Base-by-base conservation (phyloP, 2,797 vertebrate genomes). In the Pogoniulus pusillus region DNA sequence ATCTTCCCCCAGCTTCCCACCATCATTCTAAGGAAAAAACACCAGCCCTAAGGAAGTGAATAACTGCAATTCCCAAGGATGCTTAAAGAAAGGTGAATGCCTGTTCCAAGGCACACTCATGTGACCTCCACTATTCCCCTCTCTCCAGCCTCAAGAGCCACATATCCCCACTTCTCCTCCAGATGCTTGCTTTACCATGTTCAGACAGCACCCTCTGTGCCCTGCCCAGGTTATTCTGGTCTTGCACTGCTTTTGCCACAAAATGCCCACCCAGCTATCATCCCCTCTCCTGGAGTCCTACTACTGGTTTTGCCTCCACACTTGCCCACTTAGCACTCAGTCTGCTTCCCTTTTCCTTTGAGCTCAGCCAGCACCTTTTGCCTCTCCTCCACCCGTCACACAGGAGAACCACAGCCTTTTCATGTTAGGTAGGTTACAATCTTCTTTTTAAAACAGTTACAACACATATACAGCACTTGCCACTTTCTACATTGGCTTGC, bases 201-300 rank as follows among this genome's bases (percentile, higher is more conserved):
- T 76, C 54, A 90, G 87, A 70, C 94, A 95, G 92, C 93, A 92
- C 87, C 87, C 89, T 76, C 59, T 79, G 60, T 64, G 88, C 85
- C 69, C 66, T 24, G 74, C 80, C 89, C 87, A 87, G 82, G 78
- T 76, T 93, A 93, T 94, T 96, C 92, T 73, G 70, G 87, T 93
- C 87, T 87, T 32, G 49, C 2, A 0, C 66, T 79, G 93, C 79
- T 59, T 85, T 78, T 94, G 90, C 95, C 94, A 94, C 92, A 89
- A 65, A 91, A 85, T 4, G 7, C 84, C 92, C 91, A 87, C 85
- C 72, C 82, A 91, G 84, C 91, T 73, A 92, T 90, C 91, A 93
- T 78, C 29, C 70, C 39, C 75, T 85, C 92, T 84, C 90, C 94
- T 69, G 49, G 88, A 93, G 91, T 95, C 81, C 91, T 95, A 96